Evolutionary conservation across 2,888 invertebrate species (phyloP).

Genomic region (Drosophila paranaensis): DNA sequence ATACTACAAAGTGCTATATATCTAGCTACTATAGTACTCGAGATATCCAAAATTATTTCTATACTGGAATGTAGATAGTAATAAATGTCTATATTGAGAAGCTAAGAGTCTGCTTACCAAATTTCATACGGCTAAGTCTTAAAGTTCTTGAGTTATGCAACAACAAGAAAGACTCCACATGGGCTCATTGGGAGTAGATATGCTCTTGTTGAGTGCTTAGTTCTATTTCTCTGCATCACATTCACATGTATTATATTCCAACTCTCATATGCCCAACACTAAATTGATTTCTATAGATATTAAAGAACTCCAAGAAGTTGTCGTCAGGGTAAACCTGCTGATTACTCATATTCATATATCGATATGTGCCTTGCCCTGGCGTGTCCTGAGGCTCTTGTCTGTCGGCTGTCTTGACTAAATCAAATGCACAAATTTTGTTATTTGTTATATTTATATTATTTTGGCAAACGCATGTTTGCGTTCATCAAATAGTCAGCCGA

Average conservation of each 20-base stretch:
- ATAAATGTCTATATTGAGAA: no score
- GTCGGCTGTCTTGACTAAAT: conserved; percentile 35
- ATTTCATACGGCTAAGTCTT: not conserved
- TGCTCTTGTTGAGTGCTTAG: no score
- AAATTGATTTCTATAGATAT: not conserved
- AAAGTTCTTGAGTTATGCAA: not conserved
- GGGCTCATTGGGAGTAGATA: no score
- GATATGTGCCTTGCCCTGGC: not conserved
- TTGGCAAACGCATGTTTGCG: conserved; percentile 16
- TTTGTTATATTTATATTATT: conserved; percentile 2
- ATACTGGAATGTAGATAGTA: no score
- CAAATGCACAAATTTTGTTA: conserved; percentile 11
- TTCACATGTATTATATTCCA: not conserved
- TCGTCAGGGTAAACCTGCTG: not conserved
- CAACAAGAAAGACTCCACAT: no score
- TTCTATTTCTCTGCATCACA: no score
- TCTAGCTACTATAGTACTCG: no score
- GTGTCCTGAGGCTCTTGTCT: conserved; percentile 40
- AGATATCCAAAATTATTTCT: no score
- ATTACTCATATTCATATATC: not conserved
- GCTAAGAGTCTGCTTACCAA: not conserved
- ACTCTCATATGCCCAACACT: not conserved
- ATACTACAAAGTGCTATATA: no score
- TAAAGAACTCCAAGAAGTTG: not conserved
- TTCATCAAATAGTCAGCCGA: conserved; percentile 34